Percentiles rank a stretch among this genome's conserved stretches.
These are phyloP conservation scores for Oscheius sp. DNA, from an alignment of 2,888 invertebrate species.

Conservation along the genomic window DNA sequence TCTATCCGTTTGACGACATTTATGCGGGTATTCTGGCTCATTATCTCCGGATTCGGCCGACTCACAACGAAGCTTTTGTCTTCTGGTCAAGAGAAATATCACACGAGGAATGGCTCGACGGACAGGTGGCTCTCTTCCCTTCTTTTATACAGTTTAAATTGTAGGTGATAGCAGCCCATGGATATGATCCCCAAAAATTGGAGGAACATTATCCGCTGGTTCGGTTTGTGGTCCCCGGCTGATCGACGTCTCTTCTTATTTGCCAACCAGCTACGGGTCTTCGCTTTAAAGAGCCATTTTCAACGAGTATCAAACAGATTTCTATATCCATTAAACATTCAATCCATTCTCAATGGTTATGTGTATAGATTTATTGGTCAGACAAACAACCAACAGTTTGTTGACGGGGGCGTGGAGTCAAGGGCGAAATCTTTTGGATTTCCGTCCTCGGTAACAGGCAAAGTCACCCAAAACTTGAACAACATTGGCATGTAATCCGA, in stretches of 20 bases:
- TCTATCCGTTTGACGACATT: conserved; percentile 68
- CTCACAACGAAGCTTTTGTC: conserved; percentile 51
- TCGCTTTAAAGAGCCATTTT: no score
- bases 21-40: conserved; percentile 63
- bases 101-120: conserved; percentile 34
- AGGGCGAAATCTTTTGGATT: no score
- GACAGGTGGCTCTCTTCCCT: conserved; percentile 19
- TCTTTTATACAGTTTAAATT: background rate
- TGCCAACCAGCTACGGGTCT: no score
- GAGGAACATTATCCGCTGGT: conserved; percentile 30
- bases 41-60: conserved; percentile 35
- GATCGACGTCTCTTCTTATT: background rate
- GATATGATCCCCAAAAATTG: conserved; percentile 28
- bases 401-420: no score
- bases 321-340: no score
- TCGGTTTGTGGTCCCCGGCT: conserved; percentile 30
- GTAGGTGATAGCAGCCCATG: conserved; percentile 35
- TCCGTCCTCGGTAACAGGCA: no score
- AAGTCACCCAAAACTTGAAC: no score
- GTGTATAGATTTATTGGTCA: no score
- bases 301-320: no score
- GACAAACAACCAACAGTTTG: no score
- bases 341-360: no score
- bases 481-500: no score
- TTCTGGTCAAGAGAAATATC: conserved; percentile 43